These are phyloP conservation scores for Pollenia angustigena DNA, from an alignment of 2,888 invertebrate genomes.

Conservation along the genomic window DNA sequence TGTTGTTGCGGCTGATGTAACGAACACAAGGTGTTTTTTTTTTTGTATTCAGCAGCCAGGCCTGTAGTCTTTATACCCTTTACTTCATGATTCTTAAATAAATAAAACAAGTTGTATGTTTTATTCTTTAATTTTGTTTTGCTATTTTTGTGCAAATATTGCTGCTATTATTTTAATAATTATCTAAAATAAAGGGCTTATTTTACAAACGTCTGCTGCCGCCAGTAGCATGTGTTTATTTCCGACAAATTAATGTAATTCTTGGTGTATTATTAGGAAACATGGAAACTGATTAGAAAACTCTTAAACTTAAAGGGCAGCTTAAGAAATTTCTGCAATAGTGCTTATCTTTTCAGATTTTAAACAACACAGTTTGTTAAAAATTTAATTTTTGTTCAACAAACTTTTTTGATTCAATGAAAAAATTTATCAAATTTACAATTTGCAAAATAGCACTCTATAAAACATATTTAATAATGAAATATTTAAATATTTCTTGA, in stretches of 20 bases:
- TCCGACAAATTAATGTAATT: background rate
- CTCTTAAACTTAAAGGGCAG: too few species aligned
- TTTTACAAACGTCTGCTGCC: background rate
- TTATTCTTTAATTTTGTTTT: background rate
- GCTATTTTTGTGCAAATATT: constrained; percentile 6
- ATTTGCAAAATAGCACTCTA: too few species aligned
- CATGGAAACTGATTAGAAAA: too few species aligned
- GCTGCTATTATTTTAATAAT: constrained; percentile 18
- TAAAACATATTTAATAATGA: too few species aligned
- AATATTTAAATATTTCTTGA: too few species aligned
- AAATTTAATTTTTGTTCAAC: too few species aligned
- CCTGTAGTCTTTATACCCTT: constrained; percentile 21
- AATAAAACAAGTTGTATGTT: background rate
- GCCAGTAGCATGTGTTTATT: constrained; percentile 8
- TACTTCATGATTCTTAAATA: constrained; percentile 24
- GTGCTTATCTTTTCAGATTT: too few species aligned
- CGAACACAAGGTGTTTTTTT: constrained; percentile 27
- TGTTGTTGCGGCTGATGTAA: background rate
- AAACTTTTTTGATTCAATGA: too few species aligned
- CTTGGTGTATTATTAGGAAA: too few species aligned
- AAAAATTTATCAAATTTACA: too few species aligned
- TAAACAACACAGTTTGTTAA: too few species aligned
- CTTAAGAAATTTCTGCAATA: too few species aligned
- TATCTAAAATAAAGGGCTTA: background rate
- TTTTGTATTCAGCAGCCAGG: background rate